phyloP scores from a whole-genome alignment of 2,113 vertebrate species.

The Xiphophorus hellerii region DNA sequence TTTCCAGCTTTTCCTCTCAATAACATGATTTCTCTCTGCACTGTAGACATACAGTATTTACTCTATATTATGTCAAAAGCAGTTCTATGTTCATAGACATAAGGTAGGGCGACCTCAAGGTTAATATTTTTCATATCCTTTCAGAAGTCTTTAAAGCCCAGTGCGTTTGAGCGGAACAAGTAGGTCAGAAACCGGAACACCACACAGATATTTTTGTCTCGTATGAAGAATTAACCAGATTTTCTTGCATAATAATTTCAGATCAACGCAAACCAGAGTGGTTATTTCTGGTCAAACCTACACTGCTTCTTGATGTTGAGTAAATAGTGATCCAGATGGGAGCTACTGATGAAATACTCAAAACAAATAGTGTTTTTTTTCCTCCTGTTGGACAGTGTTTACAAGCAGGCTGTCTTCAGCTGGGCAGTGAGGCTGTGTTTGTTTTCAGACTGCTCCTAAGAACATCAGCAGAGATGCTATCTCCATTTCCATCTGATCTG shows the following conservation, averaged over 20 bases:
- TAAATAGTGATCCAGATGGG: conserved; percentile 21
- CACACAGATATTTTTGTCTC: conserved; percentile 44
- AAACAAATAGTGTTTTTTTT: conserved; percentile 37
- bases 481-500: conserved; percentile 74
- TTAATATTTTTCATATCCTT: conserved; percentile 37
- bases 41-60: no score
- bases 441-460: conserved; percentile 70
- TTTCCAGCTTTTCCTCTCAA: no score
- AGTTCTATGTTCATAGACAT: conserved; percentile 22
- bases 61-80: conserved; percentile 24
- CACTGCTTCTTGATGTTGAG: conserved; percentile 40
- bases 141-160: conserved; percentile 34
- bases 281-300: conserved; percentile 52
- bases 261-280: conserved; percentile 27
- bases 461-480: conserved; percentile 69
- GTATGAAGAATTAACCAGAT: conserved; percentile 48
- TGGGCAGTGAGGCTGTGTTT: conserved; percentile 70
- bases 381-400: conserved; percentile 29
- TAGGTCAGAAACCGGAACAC: conserved; percentile 45
- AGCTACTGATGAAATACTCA: conserved; percentile 43
- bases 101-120: conserved; percentile 40
- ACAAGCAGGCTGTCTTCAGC: conserved; percentile 57
- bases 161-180: conserved; percentile 52
- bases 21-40: no score
- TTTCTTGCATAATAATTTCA: conserved; percentile 44